Evolutionary conservation across 1,140 invertebrate species (phyloP).

Genomic region (Popillia japonica): DNA sequence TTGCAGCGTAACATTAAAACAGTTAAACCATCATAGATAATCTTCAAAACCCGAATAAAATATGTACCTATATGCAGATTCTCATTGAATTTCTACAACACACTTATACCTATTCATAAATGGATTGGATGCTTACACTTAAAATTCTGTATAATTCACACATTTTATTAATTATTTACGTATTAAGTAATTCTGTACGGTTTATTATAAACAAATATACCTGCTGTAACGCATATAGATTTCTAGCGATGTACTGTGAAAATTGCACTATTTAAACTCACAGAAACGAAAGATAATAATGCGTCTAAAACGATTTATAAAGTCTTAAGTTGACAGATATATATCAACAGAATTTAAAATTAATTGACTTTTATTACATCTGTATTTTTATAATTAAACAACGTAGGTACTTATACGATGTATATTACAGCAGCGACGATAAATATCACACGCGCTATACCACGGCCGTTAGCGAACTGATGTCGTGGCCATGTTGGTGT

Average conservation of each 20-base stretch:
- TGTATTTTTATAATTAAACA: no score
- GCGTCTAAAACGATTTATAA: neutral
- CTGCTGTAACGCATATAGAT: neutral
- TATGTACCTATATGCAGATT: no score
- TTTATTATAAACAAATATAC: neutral
- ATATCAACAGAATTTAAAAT: no score
- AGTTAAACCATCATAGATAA: neutral
- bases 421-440: neutral
- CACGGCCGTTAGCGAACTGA: constrained; percentile 42
- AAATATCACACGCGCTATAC: constrained; percentile 38
- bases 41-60: neutral
- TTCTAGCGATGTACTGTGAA: neutral
- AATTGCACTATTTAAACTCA: constrained; percentile 3
- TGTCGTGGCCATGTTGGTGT: constrained; percentile 51
- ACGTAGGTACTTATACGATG: neutral
- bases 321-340: neutral
- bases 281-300: neutral
- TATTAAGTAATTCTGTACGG: neutral
- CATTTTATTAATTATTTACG: neutral
- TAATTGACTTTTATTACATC: no score
- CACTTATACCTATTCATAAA: no score
- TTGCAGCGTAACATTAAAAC: constrained; percentile 28
- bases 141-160: neutral
- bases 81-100: no score
- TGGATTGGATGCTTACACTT: neutral